phyloP scores from a whole-genome alignment of 2,797 vertebrate genomes.

The Loris lydekkerianus region DNA sequence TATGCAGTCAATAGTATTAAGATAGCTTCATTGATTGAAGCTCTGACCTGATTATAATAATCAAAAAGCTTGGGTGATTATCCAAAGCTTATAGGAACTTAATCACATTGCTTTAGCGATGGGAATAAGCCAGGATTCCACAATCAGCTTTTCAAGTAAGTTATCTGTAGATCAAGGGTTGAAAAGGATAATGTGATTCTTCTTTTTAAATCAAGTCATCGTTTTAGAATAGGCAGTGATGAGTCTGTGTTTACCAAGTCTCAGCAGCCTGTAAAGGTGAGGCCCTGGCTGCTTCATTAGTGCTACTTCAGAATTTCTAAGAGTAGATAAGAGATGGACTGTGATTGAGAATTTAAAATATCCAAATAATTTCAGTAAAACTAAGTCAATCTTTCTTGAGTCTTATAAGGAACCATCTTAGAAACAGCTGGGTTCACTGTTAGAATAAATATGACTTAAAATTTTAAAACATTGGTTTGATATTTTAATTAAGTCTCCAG shows the following conservation, averaged over 20 bases:
- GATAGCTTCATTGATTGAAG: constrained; percentile 76
- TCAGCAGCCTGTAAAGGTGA: not conserved
- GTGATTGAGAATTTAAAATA: constrained; percentile 41
- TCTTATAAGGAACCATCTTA: constrained; percentile 7
- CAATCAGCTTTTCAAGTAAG: constrained; percentile 73
- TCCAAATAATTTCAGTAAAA: constrained; percentile 31
- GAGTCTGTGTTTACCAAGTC: not conserved
- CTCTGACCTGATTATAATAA: constrained; percentile 77
- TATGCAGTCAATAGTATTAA: constrained; percentile 59
- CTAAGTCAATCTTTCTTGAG: constrained; percentile 56
- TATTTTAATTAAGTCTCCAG: constrained; percentile 1
- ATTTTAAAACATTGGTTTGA: constrained; percentile 22
- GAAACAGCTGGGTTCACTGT: constrained; percentile 41
- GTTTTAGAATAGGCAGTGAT: not conserved
- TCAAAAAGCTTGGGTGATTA: constrained; percentile 78
- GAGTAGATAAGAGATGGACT: not conserved
- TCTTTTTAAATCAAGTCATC: constrained; percentile 56
- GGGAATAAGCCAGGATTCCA: constrained; percentile 76
- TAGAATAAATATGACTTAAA: constrained; percentile 18
- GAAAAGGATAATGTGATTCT: constrained; percentile 64
- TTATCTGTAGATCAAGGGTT: constrained; percentile 64
- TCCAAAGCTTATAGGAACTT: constrained; percentile 81
- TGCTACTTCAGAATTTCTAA: not conserved
- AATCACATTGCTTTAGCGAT: constrained; percentile 80
- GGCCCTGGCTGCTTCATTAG: not conserved